Base-by-base conservation (phyloP, 2,113 vertebrate species). In the rabbit (Oryctolagus cuniculus) region DNA sequence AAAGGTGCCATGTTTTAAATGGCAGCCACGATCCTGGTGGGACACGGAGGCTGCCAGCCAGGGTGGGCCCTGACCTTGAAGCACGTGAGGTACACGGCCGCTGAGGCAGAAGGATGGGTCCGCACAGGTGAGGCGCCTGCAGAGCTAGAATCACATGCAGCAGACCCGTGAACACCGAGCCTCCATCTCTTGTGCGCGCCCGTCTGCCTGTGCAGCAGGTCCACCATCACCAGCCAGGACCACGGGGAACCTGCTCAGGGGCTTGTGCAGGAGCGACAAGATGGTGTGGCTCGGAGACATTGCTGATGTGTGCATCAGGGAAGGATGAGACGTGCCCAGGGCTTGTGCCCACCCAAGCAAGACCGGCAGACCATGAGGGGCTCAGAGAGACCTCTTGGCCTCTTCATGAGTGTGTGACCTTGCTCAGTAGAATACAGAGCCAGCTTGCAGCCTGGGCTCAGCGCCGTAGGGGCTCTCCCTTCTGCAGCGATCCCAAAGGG, bases 181-280 rank as follows among this genome's bases (percentile, higher is more conserved):
- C 34, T 36, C 83, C 55, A 38, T 49, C 36, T 85, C 1, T 1
- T 29, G 2, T 15, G 10, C 2, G 0, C 19, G 1, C 31, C 58
- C 17, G 3, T 69, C 70, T 31, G 79, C 34, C 19, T 29, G 53
- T 21, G 29, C 22, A 2, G 66, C 51, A 2, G 53, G 17, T 3
- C 19, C n/a, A 36, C 10, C n/a, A 55, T 25, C 70, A 10, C 24
- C 0, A 0, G 51, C 73, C 51, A 77, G 61, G 0, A 10, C 21
- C 16, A 6, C 0, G 0, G 0, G 10, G 12, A 4, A 11, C 63
- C 83, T 19, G 10, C 31, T 25, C 4, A 69, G 38, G 38, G 36
- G 21, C 55, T 8, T 13, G 13, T 27, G 11, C 22, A 36, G 8
- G 0, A 5, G 31, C 53, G 0, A 0, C 4, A 7, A 73, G 77